Conservation (phyloP, 2,797 vertebrate genomes). For the Selene dorsalis region DNA sequence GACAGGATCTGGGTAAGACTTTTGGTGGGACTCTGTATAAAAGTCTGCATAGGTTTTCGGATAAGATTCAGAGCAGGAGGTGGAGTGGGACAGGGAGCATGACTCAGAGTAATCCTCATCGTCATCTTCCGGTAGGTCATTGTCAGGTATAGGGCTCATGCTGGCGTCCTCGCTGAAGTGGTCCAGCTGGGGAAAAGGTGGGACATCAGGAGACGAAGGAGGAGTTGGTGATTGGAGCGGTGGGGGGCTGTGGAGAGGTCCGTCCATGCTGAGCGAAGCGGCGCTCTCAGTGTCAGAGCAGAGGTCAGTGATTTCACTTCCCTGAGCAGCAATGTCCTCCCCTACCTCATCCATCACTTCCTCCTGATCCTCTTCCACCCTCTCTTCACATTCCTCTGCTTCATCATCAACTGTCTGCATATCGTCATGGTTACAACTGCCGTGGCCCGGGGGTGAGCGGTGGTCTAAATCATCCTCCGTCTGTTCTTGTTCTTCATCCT, state of each 20-base stretch:
- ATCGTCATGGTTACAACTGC: slow-evolving; percentile 27
- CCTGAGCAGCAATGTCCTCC: slow-evolving; percentile 62
- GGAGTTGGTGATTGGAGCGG: slow-evolving; percentile 78
- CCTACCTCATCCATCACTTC: slow-evolving; percentile 39
- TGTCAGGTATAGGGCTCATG: slow-evolving; percentile 70
- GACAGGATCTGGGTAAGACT: slow-evolving; percentile 59
- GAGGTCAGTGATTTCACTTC: slow-evolving; percentile 73
- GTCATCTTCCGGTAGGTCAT: slow-evolving; percentile 71
- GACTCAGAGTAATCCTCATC: slow-evolving; percentile 75
- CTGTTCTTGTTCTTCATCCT: slow-evolving; percentile 25
- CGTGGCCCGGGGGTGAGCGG: not conserved
- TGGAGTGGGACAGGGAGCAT: slow-evolving; percentile 64
- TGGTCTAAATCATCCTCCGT: slow-evolving; percentile 30
- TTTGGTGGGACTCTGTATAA: slow-evolving; percentile 79
- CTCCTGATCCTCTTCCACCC: slow-evolving; percentile 59
- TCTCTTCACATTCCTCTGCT: slow-evolving; percentile 34
- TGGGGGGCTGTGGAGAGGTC: slow-evolving; percentile 81
- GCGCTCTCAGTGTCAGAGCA: slow-evolving; percentile 81
- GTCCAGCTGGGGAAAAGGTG: slow-evolving; percentile 75
- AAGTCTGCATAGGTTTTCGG: slow-evolving; percentile 91
- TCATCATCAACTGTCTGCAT: not conserved
- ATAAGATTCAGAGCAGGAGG: slow-evolving; percentile 83
- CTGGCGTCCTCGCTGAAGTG: slow-evolving; percentile 74
- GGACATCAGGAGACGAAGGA: slow-evolving; percentile 76
- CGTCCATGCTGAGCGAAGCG: slow-evolving; percentile 82